Evolutionary conservation across 2,888 invertebrate species (phyloP).

Genomic region (Tetranychus piercei): DNA sequence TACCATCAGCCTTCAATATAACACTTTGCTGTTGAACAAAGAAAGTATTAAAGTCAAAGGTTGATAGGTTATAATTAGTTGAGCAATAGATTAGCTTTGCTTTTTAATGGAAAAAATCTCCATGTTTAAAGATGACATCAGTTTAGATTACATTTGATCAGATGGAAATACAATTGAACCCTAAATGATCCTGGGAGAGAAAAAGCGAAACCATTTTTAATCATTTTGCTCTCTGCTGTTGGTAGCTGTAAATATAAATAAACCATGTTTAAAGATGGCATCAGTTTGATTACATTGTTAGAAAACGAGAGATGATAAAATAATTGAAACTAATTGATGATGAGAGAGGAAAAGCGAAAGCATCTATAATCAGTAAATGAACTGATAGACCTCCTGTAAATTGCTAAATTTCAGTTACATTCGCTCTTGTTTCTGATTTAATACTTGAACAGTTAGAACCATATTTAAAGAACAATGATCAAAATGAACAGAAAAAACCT

Average conservation of each 20-base stretch:
- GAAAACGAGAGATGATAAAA: neutral
- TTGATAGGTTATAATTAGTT: too few species aligned
- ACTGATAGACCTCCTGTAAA: neutral
- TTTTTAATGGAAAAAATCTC: neutral
- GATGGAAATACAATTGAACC: neutral
- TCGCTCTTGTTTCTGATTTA: too few species aligned
- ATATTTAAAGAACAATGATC: too few species aligned
- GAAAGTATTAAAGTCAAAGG: too few species aligned
- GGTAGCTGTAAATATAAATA: neutral
- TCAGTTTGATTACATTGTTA: neutral
- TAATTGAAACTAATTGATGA: neutral
- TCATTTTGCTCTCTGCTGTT: neutral
- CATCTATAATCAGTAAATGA: neutral
- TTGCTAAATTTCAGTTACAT: neutral
- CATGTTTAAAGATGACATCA: neutral
- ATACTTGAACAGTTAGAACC: too few species aligned
- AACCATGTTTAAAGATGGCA: neutral
- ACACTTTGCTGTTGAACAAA: neutral
- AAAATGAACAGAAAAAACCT: too few species aligned
- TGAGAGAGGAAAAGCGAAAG: neutral
- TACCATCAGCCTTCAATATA: neutral
- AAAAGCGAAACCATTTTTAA: too few species aligned
- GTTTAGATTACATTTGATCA: neutral
- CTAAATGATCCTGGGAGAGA: too few species aligned
- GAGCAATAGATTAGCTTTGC: neutral